Percentiles rank a stretch among this genome's conserved stretches.
Conservation (phyloP, 2,888 invertebrate genomes). For the Abrostola tripartita region DNA sequence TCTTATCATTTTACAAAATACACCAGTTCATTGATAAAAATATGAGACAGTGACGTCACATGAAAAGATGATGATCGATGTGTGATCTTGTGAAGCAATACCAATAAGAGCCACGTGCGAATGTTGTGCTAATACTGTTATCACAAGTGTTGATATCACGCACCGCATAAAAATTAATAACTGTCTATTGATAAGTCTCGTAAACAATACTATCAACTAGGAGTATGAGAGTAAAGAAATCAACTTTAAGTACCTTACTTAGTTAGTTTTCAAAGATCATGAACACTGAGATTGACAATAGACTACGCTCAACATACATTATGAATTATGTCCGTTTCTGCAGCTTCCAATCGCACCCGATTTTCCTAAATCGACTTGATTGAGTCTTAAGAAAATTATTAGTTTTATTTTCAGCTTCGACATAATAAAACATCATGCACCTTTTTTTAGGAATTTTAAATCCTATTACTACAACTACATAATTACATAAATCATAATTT, state of each 20-base stretch:
- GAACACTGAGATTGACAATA: too few species aligned
- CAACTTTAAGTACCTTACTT: conserved; percentile 3
- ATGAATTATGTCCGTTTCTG: too few species aligned
- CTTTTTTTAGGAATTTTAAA: too few species aligned
- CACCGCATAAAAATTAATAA: conserved; percentile 28
- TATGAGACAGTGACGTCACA: conserved; percentile 38
- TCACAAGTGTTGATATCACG: conserved; percentile 26
- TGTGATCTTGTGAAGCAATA: conserved; percentile 9
- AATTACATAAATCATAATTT: not conserved
- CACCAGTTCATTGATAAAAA: conserved; percentile 9
- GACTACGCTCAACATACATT: too few species aligned
- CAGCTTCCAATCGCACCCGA: too few species aligned
- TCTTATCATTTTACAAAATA: too few species aligned
- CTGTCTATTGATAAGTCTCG: conserved; percentile 22
- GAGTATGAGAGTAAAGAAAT: not conserved
- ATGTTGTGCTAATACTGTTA: conserved; percentile 38
- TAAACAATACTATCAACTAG: conserved; percentile 21
- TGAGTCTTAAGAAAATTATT: too few species aligned
- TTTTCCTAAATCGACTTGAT: too few species aligned
- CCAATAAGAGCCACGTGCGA: conserved; percentile 28
- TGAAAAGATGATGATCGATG: conserved; percentile 18
- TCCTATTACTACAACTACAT: too few species aligned
- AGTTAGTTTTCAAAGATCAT: not conserved
- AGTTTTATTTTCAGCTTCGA: too few species aligned
- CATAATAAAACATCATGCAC: too few species aligned